Conservation (phyloP, 2,797 vertebrate genomes). For the Enteromius unitaeniatus region DNA sequence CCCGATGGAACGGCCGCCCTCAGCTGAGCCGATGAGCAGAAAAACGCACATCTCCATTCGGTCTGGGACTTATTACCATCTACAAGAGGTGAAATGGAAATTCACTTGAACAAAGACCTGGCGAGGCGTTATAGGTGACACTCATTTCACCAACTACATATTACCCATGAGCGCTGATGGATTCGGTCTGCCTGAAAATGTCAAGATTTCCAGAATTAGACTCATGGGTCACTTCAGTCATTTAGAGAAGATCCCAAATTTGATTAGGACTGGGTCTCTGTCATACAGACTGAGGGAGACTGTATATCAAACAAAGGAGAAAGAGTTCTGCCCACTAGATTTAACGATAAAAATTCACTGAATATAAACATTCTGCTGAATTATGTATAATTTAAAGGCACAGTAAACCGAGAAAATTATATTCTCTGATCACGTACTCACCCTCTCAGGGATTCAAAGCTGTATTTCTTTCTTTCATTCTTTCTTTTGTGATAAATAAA, state of each 20-base stretch:
- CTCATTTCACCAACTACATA: constrained; percentile 40
- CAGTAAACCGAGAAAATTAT: neutral
- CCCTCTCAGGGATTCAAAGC: neutral
- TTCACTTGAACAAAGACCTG: constrained; percentile 43
- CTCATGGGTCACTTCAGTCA: constrained; percentile 27
- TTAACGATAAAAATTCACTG: neutral
- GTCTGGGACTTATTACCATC: constrained; percentile 41
- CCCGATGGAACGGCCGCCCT: constrained; percentile 44
- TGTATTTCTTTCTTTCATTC: too few relatives aligned
- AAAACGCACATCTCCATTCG: constrained; percentile 49
- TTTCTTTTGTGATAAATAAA: neutral
- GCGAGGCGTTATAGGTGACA: constrained; percentile 30
- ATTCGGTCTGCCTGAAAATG: constrained; percentile 44
- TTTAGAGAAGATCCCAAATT: constrained; percentile 29
- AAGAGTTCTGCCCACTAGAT: neutral
- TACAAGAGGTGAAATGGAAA: constrained; percentile 51
- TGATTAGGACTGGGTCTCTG: constrained; percentile 18
- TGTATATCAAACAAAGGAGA: neutral
- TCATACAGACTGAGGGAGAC: neutral
- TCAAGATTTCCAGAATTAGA: constrained; percentile 40
- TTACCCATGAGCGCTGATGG: constrained; percentile 35
- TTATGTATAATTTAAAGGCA: neutral
- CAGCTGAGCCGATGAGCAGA: constrained; percentile 43
- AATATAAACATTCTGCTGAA: neutral
- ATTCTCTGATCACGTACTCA: neutral